Conservation (phyloP, 2,888 invertebrate genomes). For the Cephus pygmeus region DNA sequence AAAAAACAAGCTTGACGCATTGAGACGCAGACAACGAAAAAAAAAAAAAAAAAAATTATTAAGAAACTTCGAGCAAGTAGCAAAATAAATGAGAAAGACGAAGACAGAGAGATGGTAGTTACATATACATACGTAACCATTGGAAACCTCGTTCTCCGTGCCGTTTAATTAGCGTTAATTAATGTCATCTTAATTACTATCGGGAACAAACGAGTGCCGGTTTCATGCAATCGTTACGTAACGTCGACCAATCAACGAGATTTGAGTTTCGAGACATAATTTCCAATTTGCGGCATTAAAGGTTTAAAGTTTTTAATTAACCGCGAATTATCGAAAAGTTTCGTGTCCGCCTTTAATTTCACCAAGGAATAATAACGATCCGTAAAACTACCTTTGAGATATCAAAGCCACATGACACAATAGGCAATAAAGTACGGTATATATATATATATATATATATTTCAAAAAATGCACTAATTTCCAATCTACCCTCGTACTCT, state of each 20-base stretch:
- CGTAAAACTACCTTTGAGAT: not conserved
- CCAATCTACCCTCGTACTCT: constrained; percentile 31
- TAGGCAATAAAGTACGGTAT: not conserved
- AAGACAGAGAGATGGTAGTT: not conserved
- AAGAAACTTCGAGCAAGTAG: not conserved
- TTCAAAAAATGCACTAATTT: constrained; percentile 15
- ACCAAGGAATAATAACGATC: not conserved
- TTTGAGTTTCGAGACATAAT: not conserved
- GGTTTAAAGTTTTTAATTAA: not conserved
- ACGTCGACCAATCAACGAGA: not conserved
- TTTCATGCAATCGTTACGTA: not conserved
- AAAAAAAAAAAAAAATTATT: not conserved
- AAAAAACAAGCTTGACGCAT: not conserved
- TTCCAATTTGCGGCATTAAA: not conserved
- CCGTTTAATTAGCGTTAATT: not conserved
- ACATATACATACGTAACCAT: not conserved
- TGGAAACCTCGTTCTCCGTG: not conserved
- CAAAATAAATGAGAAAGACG: not conserved
- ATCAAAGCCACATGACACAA: not conserved
- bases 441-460: not conserved
- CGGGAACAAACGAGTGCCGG: not conserved
- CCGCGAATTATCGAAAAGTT: not conserved
- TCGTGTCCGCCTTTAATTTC: not conserved
- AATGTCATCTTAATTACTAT: not conserved
- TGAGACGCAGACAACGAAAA: not conserved